phyloP scores from a whole-genome alignment of 2,797 vertebrate species.

The Gallinago solitaria region DNA sequence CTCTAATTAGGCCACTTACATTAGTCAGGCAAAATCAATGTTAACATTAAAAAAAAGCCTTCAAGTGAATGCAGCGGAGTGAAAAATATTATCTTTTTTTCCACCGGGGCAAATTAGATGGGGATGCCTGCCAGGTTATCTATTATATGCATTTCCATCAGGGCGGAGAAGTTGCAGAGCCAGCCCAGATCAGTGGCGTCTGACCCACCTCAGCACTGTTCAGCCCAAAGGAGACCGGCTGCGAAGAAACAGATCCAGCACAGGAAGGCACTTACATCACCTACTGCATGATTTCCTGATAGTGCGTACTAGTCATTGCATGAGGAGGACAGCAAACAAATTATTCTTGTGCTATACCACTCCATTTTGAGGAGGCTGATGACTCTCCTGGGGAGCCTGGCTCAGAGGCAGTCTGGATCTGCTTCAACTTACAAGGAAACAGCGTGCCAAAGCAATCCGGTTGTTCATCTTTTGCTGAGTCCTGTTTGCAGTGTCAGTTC shows the following conservation, averaged over 20 bases:
- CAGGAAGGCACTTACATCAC: neutral
- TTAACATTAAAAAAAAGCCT: neutral
- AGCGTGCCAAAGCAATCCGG: fast-evolving
- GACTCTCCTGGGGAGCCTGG: neutral
- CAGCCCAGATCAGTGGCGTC: neutral
- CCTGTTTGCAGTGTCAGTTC: neutral
- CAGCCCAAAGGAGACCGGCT: neutral
- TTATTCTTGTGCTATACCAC: neutral
- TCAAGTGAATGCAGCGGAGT: neutral
- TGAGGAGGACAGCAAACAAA: neutral
- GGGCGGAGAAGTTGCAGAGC: constrained; percentile 24
- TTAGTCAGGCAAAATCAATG: neutral
- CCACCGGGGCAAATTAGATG: neutral
- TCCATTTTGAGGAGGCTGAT: neutral
- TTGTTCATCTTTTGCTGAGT: neutral
- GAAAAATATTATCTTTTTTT: neutral
- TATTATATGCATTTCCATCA: neutral
- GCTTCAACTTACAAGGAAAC: neutral
- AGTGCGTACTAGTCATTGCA: neutral
- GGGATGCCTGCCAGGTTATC: neutral
- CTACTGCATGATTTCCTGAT: neutral
- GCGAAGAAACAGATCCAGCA: neutral
- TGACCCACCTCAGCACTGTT: neutral
- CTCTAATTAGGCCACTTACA: neutral
- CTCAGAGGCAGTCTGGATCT: neutral